Evolutionary conservation across 2,888 invertebrate genomes (phyloP), one percentile per base, ranked within the genome.

Genomic region (Lasioglossum pauxillum): DNA sequence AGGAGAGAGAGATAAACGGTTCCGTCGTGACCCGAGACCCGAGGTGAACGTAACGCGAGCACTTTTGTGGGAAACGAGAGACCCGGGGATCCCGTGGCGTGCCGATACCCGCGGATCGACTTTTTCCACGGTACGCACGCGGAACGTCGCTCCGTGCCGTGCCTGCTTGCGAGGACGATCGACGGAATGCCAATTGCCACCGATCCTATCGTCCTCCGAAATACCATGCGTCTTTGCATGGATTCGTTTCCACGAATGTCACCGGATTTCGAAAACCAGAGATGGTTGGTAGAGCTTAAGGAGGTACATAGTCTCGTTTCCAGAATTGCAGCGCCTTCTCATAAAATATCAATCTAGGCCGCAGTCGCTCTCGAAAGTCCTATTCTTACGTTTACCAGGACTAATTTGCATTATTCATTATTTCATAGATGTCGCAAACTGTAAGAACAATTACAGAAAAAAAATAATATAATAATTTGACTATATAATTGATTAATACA

Each of bases 21-120:
- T 82, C 82, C 83, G 85, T 82, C 87, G 75, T 73, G 80, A 80
- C 69, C 27, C 27, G 23, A 57, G 53, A 53, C 23, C 53, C 74
- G 53, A 64, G 76, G 76, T 27, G 67, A 75, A 75, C 60, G 80
- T 41, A 75, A 46, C 31, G 64, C 46, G 57, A 44, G 77, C 57
- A 57, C 23, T 85, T 80, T 71, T 71, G 69, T 77, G 78, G 71
- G 83, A 87, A 87, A 87, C 60, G 69, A 75, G 67, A 84, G 75
- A 75, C 80, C 53, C 74, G 16, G 57, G 64, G 71, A 44, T 74
- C 69, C 64, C 64, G 64, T 64, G 64, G 64, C 64, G 57, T n/a
- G 53, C 10, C 27, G 31, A 16, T 64, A 31, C 64, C 31, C 64
- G 31, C 64, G 31, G 64, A 31, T 64, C 31, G n/a, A n/a, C 57